Evolutionary conservation across 2,888 invertebrate genomes (phyloP).

Genomic region (Dryadula phaetusa): DNA sequence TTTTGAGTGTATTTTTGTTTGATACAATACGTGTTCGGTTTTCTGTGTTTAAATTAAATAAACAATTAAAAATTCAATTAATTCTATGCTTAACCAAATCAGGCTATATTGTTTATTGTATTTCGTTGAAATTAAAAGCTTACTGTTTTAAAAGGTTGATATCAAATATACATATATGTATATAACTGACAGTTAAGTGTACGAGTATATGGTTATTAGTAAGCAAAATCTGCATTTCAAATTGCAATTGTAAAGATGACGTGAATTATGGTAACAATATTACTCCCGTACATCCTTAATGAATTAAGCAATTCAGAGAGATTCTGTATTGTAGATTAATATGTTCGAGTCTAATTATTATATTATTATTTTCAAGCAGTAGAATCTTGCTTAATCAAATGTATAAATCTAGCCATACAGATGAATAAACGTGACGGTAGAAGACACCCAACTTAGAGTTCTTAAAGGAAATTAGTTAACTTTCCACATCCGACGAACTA

Average conservation of each 20-base stretch:
- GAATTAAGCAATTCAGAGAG: too few relatives aligned
- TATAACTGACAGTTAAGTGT: too few relatives aligned
- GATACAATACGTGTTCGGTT: not conserved
- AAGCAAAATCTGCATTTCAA: too few relatives aligned
- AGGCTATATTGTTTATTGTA: slow-evolving; percentile 7
- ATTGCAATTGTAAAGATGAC: too few relatives aligned
- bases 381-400: not conserved
- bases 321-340: too few relatives aligned
- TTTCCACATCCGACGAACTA: slow-evolving; percentile 55
- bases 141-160: not conserved
- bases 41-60: not conserved
- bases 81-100: not conserved
- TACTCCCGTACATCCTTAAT: too few relatives aligned
- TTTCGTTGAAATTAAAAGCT: not conserved
- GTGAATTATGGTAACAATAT: too few relatives aligned
- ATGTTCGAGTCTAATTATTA: too few relatives aligned
- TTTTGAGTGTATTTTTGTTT: not conserved
- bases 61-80: slow-evolving; percentile 16
- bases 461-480: slow-evolving; percentile 77
- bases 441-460: slow-evolving; percentile 68
- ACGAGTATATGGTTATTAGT: too few relatives aligned
- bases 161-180: not conserved
- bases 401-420: not conserved
- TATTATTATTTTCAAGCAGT: not conserved
- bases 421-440: slow-evolving; percentile 60